Conservation (phyloP, 2,113 vertebrate species). For the Ardeotis arabs region DNA sequence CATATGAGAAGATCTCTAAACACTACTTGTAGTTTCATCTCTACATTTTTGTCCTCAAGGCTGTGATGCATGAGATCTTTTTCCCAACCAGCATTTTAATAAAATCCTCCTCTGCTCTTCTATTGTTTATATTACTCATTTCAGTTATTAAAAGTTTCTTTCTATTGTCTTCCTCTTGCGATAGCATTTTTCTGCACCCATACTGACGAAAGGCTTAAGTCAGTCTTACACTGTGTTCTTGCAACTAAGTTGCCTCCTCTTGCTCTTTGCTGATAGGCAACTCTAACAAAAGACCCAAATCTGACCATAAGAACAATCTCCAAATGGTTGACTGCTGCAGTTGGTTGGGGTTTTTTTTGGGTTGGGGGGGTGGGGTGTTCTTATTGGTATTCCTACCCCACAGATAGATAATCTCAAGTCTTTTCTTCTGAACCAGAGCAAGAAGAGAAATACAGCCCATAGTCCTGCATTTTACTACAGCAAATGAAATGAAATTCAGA, state of each 20-base stretch:
- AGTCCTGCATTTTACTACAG: not conserved
- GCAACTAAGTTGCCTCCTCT: not conserved
- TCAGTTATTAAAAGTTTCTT: not conserved
- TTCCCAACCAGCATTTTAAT: not conserved
- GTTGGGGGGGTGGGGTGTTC: too few species aligned
- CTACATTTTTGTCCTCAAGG: not conserved
- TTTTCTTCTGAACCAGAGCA: not conserved
- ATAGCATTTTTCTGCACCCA: not conserved
- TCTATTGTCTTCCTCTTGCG: not conserved
- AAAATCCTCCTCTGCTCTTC: not conserved
- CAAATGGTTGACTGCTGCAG: not conserved
- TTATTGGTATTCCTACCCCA: not conserved
- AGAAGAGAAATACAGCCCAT: not conserved
- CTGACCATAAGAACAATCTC: not conserved
- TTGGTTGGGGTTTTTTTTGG: rapidly evolving
- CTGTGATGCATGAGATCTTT: not conserved
- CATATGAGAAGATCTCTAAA: not conserved
- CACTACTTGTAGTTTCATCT: not conserved
- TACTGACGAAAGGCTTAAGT: not conserved
- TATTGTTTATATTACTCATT: not conserved
- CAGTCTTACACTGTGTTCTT: not conserved
- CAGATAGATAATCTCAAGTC: not conserved
- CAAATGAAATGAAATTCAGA: not conserved
- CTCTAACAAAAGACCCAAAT: not conserved
- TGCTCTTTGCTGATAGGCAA: not conserved